These are phyloP conservation scores for Drosophila ambigua DNA, from an alignment of 1,140 invertebrate genomes.

Conservation along the genomic window DNA sequence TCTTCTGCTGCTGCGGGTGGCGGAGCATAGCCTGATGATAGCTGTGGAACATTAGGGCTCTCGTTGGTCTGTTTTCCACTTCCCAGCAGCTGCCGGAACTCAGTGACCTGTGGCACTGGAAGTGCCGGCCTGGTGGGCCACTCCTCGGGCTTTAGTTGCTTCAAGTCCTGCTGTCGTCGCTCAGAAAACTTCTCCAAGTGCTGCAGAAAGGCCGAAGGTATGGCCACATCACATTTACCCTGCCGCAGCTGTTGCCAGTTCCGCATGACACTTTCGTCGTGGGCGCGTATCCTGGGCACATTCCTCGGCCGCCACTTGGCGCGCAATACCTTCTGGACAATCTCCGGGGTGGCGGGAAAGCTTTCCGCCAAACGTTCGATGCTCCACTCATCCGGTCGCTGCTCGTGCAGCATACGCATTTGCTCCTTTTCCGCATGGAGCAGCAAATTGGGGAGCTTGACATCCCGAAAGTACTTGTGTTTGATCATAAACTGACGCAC, in stretches of 20 bases:
- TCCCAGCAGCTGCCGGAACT: constrained; percentile 84
- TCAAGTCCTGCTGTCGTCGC: constrained; percentile 48
- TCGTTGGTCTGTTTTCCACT: constrained; percentile 9
- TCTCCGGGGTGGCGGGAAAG: constrained; percentile 89
- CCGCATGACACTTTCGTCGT: constrained; percentile 87
- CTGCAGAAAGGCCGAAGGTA: constrained; percentile 83
- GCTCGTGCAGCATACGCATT: constrained; percentile 88
- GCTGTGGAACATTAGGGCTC: background rate
- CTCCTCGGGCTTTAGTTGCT: constrained; percentile 40
- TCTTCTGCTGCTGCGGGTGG: constrained; percentile 44
- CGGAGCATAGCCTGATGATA: constrained; percentile 2
- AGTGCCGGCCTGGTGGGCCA: constrained; percentile 48
- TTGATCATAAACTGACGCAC: constrained; percentile 87
- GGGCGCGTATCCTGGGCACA: constrained; percentile 85
- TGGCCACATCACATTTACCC: constrained; percentile 84
- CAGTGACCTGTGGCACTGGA: constrained; percentile 72
- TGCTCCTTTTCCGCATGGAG: constrained; percentile 93
- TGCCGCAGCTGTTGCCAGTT: constrained; percentile 88
- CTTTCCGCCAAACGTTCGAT: constrained; percentile 89
- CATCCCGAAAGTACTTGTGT: constrained; percentile 90
- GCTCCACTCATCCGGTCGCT: constrained; percentile 90
- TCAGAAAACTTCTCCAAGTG: constrained; percentile 88
- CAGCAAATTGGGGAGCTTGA: constrained; percentile 89
- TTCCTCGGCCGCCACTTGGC: constrained; percentile 87
- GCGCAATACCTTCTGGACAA: constrained; percentile 87